Percentiles rank a stretch among this genome's conserved stretches.
These are phyloP conservation scores for Hyles lineata DNA, from an alignment of 2,888 invertebrate species.

Conservation along the genomic window DNA sequence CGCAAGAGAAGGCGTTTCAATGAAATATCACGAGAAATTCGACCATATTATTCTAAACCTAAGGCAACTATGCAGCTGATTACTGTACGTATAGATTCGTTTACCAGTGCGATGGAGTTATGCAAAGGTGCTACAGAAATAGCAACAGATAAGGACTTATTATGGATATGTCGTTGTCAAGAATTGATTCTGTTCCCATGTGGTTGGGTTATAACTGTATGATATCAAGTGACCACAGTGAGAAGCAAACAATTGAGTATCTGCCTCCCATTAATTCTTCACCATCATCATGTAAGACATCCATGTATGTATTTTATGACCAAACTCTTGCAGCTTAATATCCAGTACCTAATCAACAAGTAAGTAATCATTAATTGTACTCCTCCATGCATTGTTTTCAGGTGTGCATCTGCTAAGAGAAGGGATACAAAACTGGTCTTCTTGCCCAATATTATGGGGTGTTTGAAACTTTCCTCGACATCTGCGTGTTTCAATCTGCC, in stretches of 20 bases:
- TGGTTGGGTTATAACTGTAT: not conserved
- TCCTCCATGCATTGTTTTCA: too few relatives aligned
- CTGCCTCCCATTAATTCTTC: not conserved
- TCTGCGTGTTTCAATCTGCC: too few relatives aligned
- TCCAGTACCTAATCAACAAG: too few relatives aligned
- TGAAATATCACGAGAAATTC: not conserved
- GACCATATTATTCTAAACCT: not conserved
- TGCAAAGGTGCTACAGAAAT: not conserved
- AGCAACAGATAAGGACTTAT: not conserved
- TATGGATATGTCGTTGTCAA: conserved; percentile 3
- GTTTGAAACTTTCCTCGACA: too few relatives aligned
- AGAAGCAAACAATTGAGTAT: not conserved
- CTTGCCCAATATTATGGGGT: too few relatives aligned
- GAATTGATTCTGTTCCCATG: not conserved
- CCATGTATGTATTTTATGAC: too few relatives aligned
- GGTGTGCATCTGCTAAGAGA: too few relatives aligned
- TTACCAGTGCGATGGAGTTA: not conserved
- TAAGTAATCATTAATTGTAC: too few relatives aligned
- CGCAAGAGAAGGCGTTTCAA: not conserved
- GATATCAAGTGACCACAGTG: not conserved
- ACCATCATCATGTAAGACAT: not conserved
- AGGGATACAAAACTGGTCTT: too few relatives aligned
- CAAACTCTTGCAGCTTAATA: too few relatives aligned
- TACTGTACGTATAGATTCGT: not conserved
- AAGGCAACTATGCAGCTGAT: not conserved